phyloP scores from a whole-genome alignment of 2,888 invertebrate species.

The Pyrocoelia pectoralis region DNA sequence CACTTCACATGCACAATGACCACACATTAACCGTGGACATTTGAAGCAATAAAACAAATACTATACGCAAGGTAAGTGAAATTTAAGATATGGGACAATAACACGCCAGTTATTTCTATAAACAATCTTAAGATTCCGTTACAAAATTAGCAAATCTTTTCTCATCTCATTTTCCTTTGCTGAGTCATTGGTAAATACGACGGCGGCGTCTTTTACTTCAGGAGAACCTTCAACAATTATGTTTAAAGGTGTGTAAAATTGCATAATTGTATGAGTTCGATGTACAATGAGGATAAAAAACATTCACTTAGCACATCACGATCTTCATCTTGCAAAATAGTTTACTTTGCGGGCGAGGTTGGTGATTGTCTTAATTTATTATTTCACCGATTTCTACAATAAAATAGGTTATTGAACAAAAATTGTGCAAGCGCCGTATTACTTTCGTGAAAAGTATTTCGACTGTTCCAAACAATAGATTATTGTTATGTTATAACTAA shows the following conservation, averaged over 20 bases:
- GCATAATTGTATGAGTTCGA: not conserved
- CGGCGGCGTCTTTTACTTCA: too few relatives aligned
- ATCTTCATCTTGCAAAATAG: slow-evolving; percentile 4
- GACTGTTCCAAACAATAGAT: too few relatives aligned
- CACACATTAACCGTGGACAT: not conserved
- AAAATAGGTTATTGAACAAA: too few relatives aligned
- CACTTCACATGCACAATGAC: not conserved
- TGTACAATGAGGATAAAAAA: not conserved
- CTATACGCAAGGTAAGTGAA: not conserved
- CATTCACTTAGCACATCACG: slow-evolving; percentile 9
- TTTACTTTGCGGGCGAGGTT: not conserved
- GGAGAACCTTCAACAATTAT: too few relatives aligned
- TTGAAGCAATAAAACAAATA: not conserved
- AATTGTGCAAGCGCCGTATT: too few relatives aligned
- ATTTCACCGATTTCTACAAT: too few relatives aligned
- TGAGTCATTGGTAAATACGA: not conserved
- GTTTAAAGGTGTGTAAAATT: too few relatives aligned
- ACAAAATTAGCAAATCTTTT: too few relatives aligned
- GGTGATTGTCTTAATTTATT: too few relatives aligned
- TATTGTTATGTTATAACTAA: too few relatives aligned
- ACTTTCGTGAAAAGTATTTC: too few relatives aligned
- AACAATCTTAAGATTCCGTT: too few relatives aligned
- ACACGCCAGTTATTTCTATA: not conserved
- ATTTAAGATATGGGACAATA: slow-evolving; percentile 5
- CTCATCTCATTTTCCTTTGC: not conserved